Percentiles rank a stretch among this genome's conserved stretches.
Conservation (phyloP, 2,113 vertebrate species). For the Cochlearius cochlearius region DNA sequence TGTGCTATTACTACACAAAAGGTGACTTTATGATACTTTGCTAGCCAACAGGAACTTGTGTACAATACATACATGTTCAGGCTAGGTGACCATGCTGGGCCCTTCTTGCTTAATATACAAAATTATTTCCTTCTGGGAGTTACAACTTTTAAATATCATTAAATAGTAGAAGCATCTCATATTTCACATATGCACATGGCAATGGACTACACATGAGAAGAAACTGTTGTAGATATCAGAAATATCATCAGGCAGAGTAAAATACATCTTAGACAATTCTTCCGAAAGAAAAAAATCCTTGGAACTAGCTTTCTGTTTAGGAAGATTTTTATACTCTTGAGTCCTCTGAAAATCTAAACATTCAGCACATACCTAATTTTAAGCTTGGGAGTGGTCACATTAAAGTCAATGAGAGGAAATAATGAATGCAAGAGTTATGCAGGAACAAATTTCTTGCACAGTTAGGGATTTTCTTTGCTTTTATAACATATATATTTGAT, state of each 20-base stretch:
- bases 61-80: neutral
- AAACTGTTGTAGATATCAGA: neutral
- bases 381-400: slow-evolving; percentile 4
- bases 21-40: neutral
- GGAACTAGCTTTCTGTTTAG: neutral
- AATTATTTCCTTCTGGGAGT: neutral
- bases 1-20: neutral
- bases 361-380: neutral
- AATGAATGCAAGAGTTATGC: neutral
- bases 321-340: neutral
- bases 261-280: neutral
- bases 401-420: neutral
- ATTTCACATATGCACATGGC: neutral
- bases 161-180: neutral
- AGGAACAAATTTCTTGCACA: neutral
- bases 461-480: neutral
- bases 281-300: neutral
- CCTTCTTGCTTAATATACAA: neutral
- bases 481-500: neutral
- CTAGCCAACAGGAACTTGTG: neutral
- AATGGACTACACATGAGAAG: neutral
- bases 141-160: neutral
- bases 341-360: neutral
- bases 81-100: neutral
- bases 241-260: neutral